Evolutionary conservation across 2,797 vertebrate genomes (phyloP).

Genomic region (Cyclura pinguis): DNA sequence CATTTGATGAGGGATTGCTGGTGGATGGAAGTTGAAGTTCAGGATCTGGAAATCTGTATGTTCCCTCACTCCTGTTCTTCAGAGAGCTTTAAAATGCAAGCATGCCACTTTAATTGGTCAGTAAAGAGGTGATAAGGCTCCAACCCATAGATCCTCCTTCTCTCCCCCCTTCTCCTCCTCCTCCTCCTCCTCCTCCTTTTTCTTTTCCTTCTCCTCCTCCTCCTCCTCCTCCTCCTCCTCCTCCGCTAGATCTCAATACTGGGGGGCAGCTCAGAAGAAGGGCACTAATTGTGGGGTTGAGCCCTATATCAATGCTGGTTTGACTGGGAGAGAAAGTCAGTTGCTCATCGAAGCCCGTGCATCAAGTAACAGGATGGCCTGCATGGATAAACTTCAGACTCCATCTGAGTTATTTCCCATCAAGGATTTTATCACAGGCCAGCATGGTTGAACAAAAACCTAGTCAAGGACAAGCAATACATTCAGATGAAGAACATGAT

Average conservation of each 20-base stretch:
- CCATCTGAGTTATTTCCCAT: neutral
- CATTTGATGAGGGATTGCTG: too few relatives aligned
- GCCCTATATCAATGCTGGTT: neutral
- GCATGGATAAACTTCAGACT: neutral
- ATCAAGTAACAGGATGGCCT: neutral
- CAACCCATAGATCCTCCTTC: too few relatives aligned
- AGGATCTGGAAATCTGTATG: neutral
- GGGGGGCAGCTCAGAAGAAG: neutral
- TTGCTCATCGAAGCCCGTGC: neutral
- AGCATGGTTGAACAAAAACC: neutral
- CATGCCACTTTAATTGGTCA: neutral
- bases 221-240: too few relatives aligned
- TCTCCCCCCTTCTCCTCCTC: too few relatives aligned
- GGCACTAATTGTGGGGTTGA: neutral
- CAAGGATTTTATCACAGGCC: neutral
- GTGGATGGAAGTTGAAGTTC: neutral
- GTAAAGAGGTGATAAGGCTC: neutral
- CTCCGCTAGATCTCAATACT: too few relatives aligned
- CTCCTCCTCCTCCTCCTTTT: too few relatives aligned
- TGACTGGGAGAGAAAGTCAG: neutral
- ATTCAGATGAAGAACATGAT: neutral
- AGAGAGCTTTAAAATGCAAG: neutral
- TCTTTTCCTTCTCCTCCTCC: too few relatives aligned
- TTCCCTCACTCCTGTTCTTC: neutral
- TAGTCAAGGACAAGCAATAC: neutral